Percentiles rank a stretch among this genome's conserved stretches.
These are phyloP conservation scores for Betta splendens DNA, from an alignment of 2,797 vertebrate species.

Conservation along the genomic window DNA sequence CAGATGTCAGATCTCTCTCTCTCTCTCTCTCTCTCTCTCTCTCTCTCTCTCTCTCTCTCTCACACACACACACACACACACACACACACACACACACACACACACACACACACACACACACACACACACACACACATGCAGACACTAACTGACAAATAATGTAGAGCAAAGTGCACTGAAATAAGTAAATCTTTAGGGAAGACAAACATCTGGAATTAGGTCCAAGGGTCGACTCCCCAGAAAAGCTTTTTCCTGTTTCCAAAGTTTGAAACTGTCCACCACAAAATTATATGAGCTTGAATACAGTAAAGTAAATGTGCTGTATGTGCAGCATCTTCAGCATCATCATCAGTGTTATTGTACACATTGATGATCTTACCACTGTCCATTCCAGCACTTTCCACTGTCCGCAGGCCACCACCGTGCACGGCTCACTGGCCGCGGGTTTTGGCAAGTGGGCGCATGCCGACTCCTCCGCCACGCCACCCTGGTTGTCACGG, in stretches of 20 bases:
- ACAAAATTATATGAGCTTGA: background rate
- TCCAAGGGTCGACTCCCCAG: too few species aligned
- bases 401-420: constrained; percentile 93
- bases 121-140: constrained; percentile 38
- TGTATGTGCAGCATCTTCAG: background rate
- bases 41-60: constrained; percentile 3
- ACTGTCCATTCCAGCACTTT: constrained; percentile 94
- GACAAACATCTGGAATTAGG: constrained; percentile 39
- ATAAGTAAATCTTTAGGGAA: constrained; percentile 30
- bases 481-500: constrained; percentile 91
- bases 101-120: constrained; percentile 27
- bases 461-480: constrained; percentile 91
- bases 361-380: constrained; percentile 80
- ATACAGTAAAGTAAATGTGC: background rate
- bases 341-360: too few species aligned
- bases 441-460: constrained; percentile 88
- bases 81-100: too few species aligned
- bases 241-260: constrained; percentile 9
- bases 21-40: constrained; percentile 1
- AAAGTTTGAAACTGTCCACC: constrained; percentile 12
- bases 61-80: constrained; percentile 16
- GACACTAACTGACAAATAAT: constrained; percentile 21
- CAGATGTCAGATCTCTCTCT: constrained; percentile 9
- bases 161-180: background rate
- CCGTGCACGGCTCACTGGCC: constrained; percentile 88